A percentile compares a stretch with the other conserved stretches of the same genome.
Evolutionary conservation across 1,140 invertebrate species (phyloP).

Genomic region (Oncopodura yosiiana): DNA sequence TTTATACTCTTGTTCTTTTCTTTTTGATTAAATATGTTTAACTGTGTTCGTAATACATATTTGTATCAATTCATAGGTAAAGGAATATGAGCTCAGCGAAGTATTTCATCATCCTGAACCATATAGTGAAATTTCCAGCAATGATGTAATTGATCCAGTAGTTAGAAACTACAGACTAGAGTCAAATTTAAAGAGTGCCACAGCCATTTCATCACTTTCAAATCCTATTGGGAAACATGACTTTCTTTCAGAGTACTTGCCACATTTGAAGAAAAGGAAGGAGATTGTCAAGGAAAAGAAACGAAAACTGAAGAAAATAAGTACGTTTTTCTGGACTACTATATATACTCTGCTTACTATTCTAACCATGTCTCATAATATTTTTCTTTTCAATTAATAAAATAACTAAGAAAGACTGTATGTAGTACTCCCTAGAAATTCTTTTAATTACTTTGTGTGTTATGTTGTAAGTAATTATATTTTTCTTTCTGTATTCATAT

Average conservation of each 20-base stretch:
- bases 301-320: conserved; percentile 29
- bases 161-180: conserved; percentile 51
- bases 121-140: conserved; percentile 51
- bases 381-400: too few species aligned
- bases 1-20: background rate
- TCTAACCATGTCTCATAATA: too few species aligned
- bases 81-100: conserved; percentile 74
- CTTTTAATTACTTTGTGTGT: conserved; percentile 1
- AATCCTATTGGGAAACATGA: conserved; percentile 1
- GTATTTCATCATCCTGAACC: conserved; percentile 69
- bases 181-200: conserved; percentile 30
- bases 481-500: background rate
- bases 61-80: conserved; percentile 50
- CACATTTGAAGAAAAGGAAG: conserved; percentile 14
- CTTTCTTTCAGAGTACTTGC: conserved; percentile 22
- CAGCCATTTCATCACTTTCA: conserved; percentile 25
- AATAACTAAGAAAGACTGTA: background rate
- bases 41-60: background rate
- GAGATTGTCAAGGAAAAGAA: conserved; percentile 23
- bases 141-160: conserved; percentile 63
- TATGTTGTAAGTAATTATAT: too few species aligned
- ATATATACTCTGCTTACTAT: background rate
- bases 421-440: background rate
- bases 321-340: conserved; percentile 14
- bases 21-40: conserved; percentile 2